Percentiles rank a stretch among this genome's conserved stretches.
Conservation (phyloP, 2,113 vertebrate species). For the Charina bottae region DNA sequence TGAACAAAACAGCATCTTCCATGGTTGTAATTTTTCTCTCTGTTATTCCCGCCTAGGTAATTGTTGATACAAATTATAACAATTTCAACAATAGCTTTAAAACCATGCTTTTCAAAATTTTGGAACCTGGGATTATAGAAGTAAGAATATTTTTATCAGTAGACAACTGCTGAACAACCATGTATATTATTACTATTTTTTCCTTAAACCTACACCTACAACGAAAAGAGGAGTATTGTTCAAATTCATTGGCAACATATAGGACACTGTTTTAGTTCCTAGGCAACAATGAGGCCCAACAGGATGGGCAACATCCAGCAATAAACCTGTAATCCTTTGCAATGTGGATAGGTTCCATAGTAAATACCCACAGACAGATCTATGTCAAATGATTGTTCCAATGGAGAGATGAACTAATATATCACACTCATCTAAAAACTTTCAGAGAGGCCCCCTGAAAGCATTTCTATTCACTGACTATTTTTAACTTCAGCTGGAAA, state of each 20-base stretch:
- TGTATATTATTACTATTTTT: not conserved
- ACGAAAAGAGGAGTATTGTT: not conserved
- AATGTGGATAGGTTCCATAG: not conserved
- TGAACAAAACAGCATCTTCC: not conserved
- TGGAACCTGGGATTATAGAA: not conserved
- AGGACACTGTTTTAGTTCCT: not conserved
- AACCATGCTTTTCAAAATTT: not conserved
- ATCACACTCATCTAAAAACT: not conserved
- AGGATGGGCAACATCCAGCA: not conserved
- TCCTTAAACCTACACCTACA: not conserved
- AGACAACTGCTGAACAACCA: not conserved
- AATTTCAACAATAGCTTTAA: not conserved
- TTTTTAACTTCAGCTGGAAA: slow-evolving; percentile 14
- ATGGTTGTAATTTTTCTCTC: not conserved
- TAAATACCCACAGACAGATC: not conserved
- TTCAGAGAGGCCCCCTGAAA: not conserved
- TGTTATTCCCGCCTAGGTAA: not conserved
- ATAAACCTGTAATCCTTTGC: not conserved
- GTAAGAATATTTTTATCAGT: not conserved
- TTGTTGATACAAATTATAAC: too few species aligned
- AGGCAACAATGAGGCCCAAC: not conserved
- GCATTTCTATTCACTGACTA: accelerated
- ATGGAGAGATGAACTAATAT: not conserved
- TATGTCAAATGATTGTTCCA: not conserved
- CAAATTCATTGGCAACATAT: not conserved